Evolutionary conservation across 2,888 invertebrate genomes (phyloP).

Genomic region (Creontiades dilutus): DNA sequence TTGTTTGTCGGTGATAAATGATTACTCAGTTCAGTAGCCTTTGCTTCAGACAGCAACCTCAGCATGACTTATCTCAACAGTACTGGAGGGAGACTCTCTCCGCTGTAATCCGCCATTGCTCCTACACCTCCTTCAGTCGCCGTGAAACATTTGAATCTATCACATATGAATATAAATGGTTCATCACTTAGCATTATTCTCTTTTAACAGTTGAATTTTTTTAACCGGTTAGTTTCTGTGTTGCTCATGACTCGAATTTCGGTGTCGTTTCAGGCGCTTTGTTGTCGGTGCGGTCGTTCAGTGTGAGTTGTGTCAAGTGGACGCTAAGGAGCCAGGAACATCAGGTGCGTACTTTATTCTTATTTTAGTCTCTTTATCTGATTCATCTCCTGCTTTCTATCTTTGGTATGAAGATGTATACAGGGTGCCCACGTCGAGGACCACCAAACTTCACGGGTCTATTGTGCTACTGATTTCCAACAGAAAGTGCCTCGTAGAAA

Average conservation of each 20-base stretch:
- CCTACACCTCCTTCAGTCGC: background rate
- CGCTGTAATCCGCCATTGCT: background rate
- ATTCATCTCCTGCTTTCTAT: no score
- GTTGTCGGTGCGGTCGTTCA: background rate
- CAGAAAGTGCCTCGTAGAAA: no score
- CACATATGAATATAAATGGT: background rate
- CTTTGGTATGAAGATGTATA: no score
- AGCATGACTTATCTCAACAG: background rate
- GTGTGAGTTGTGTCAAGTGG: conserved; percentile 9
- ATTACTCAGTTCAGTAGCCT: no score
- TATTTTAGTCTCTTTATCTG: no score
- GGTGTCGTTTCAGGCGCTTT: background rate
- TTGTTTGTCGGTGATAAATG: no score
- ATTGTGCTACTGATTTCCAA: no score
- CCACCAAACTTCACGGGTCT: no score
- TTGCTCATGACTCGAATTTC: background rate
- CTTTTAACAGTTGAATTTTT: background rate
- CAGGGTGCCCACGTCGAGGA: no score
- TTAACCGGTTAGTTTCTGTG: background rate
- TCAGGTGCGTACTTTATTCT: no score
- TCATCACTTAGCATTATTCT: background rate
- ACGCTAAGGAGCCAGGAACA: no score
- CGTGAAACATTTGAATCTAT: background rate
- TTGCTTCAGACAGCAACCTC: background rate
- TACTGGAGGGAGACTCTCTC: background rate